These are phyloP conservation scores for Zelleria hepariella DNA, from an alignment of 2,888 invertebrate species.

Conservation along the genomic window DNA sequence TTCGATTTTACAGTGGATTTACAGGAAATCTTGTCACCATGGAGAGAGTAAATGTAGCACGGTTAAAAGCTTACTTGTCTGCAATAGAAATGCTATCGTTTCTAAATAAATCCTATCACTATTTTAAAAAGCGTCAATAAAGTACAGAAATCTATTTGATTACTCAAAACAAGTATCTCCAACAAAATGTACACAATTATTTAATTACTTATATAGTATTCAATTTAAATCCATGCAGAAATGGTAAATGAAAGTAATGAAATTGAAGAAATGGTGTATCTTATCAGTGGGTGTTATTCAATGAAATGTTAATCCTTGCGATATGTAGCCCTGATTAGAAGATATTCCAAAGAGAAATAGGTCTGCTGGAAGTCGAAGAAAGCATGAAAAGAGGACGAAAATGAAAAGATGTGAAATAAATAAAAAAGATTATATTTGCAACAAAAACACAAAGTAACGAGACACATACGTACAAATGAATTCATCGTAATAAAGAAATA, in stretches of 20 bases:
- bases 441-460: slow-evolving; percentile 67
- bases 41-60: slow-evolving; percentile 28
- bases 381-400: slow-evolving; percentile 67
- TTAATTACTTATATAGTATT: slow-evolving; percentile 36
- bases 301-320: slow-evolving; percentile 46
- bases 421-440: slow-evolving; percentile 69
- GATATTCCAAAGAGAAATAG: slow-evolving; percentile 41
- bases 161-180: slow-evolving; percentile 2
- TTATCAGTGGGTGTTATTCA: slow-evolving; percentile 47
- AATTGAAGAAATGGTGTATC: slow-evolving; percentile 69
- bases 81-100: slow-evolving; percentile 2
- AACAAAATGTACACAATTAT: slow-evolving; percentile 2
- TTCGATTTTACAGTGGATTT: neutral
- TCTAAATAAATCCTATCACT: slow-evolving; percentile 42
- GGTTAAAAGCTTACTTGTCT: slow-evolving; percentile 37
- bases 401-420: slow-evolving; percentile 68
- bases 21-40: neutral
- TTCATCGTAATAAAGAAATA: slow-evolving; percentile 21
- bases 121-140: slow-evolving; percentile 24
- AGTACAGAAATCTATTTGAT: slow-evolving; percentile 2
- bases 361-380: slow-evolving; percentile 61
- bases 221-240: slow-evolving; percentile 67
- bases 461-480: slow-evolving; percentile 50
- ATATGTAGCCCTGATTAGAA: slow-evolving; percentile 17
- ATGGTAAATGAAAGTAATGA: slow-evolving; percentile 52